Conservation (phyloP, 2,797 vertebrate genomes). For the Pangasius djambal region DNA sequence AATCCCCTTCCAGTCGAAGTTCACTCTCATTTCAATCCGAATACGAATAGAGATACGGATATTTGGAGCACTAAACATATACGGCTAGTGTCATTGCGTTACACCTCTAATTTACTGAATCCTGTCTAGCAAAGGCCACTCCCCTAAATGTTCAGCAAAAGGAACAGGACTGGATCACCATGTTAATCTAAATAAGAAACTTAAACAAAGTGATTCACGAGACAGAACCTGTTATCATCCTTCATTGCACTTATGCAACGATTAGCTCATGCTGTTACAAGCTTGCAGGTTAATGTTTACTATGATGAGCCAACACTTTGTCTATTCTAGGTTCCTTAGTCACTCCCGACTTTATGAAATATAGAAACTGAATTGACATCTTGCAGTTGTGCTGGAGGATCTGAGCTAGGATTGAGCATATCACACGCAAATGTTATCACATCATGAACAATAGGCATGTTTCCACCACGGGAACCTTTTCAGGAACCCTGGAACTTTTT, state of each 20-base stretch:
- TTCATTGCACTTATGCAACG: neutral
- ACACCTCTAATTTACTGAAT: neutral
- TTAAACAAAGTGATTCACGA: neutral
- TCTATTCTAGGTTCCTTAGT: neutral
- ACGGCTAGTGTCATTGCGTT: neutral
- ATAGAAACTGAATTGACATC: neutral
- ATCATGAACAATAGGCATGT: neutral
- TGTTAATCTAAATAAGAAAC: neutral
- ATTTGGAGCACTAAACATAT: neutral
- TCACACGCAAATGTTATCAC: neutral
- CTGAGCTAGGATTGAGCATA: neutral
- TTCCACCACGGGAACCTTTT: neutral
- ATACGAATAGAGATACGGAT: neutral
- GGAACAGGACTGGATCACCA: neutral
- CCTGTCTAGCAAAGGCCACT: neutral
- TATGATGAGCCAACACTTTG: neutral
- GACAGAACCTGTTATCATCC: neutral
- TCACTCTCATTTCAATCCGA: neutral
- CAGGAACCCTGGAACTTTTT: neutral
- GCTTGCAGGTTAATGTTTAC: neutral
- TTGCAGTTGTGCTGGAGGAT: neutral
- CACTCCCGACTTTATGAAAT: neutral
- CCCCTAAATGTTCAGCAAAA: neutral
- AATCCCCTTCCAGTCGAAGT: neutral
- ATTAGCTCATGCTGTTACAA: conserved; percentile 24